Base-by-base conservation (phyloP, 2,113 vertebrate genomes). In the Indicator indicator region DNA sequence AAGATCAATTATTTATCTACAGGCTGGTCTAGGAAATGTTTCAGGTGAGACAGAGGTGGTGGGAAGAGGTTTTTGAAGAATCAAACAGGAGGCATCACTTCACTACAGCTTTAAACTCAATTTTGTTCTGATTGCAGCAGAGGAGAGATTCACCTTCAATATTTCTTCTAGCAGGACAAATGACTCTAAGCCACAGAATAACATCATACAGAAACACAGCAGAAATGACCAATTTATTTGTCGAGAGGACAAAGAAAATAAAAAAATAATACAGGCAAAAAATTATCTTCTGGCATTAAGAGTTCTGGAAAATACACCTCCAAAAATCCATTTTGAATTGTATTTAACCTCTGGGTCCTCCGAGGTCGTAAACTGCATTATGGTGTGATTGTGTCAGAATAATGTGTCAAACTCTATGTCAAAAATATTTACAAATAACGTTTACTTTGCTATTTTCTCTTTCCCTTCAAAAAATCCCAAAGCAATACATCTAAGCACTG, bases 401-500 rank as follows among this genome's bases (percentile, higher is more conserved):
- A 80, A 17, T 12, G 42, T 83, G 71, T 70, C 40, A 59, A 94
- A 94, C 69, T 65, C 16, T 44, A 14, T 30, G 52, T 78, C 26
- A 86, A 80, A 94, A 83, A 80, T 77, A 92, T 76, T 89, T 81
- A 85, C 88, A 85, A 88, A 48, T 55, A 81, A 73, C 33, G 72
- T 91, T 75, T 90, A 72, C 84, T 92, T 90, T 84, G 33, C 72
- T 67, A n/a, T 79, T 86, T 96, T 89, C 84, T 90, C 58, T 33
- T 86, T 62, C 72, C 64, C 56, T 81, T 77, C 46, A 77, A 87
- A 71, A 83, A 94, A 40, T 80, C 92, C 68, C 88, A 80, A 80
- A 94, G 82, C 52, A 94, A 88, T 77, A 77, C 16, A 59, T 83
- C 42, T 54, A 67, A 93, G 94, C 13, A 15, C 33, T 54, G 38